Evolutionary conservation across 2,888 invertebrate species (phyloP).

Genomic region (Nineta flava): DNA sequence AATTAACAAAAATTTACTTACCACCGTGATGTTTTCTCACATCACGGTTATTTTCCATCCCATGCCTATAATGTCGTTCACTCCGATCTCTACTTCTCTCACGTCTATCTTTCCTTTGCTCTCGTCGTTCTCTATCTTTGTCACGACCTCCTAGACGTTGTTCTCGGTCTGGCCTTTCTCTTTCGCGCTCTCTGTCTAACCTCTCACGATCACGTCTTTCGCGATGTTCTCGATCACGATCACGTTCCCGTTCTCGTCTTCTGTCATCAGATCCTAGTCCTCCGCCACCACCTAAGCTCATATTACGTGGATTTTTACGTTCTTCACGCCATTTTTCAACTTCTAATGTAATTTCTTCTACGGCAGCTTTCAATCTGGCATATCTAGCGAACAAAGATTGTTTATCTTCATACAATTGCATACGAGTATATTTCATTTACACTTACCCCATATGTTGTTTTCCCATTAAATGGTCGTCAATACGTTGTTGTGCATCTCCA

Average conservation of each 20-base stretch:
- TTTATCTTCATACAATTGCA: no score
- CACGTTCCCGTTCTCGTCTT: slow-evolving; percentile 24
- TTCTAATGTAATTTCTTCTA: slow-evolving; percentile 45
- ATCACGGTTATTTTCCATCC: slow-evolving; percentile 3
- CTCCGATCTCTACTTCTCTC: slow-evolving; percentile 16
- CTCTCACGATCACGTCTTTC: slow-evolving; percentile 22
- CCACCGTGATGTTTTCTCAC: slow-evolving; percentile 13
- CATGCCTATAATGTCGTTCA: slow-evolving; percentile 3
- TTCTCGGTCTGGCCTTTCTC: slow-evolving; percentile 10
- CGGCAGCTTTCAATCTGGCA: slow-evolving; percentile 50
- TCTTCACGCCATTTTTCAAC: slow-evolving; percentile 43
- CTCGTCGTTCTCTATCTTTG: slow-evolving; percentile 11
- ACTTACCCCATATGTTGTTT: slow-evolving; percentile 93
- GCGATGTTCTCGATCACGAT: slow-evolving; percentile 23
- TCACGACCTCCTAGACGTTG: slow-evolving; percentile 1
- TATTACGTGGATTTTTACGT: slow-evolving; percentile 12
- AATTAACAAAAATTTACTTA: slow-evolving; percentile 1
- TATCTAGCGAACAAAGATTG: slow-evolving; percentile 28
- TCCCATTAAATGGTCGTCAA: slow-evolving; percentile 95
- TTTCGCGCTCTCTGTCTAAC: slow-evolving; percentile 11
- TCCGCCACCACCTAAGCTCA: slow-evolving; percentile 9
- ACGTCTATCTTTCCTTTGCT: slow-evolving; percentile 13
- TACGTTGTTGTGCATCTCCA: slow-evolving; percentile 93
- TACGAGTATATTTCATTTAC: background rate
- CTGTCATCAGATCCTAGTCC: slow-evolving; percentile 18